These are phyloP conservation scores for Pseudorasbora parva DNA, from an alignment of 2,113 vertebrate genomes.

Conservation along the genomic window DNA sequence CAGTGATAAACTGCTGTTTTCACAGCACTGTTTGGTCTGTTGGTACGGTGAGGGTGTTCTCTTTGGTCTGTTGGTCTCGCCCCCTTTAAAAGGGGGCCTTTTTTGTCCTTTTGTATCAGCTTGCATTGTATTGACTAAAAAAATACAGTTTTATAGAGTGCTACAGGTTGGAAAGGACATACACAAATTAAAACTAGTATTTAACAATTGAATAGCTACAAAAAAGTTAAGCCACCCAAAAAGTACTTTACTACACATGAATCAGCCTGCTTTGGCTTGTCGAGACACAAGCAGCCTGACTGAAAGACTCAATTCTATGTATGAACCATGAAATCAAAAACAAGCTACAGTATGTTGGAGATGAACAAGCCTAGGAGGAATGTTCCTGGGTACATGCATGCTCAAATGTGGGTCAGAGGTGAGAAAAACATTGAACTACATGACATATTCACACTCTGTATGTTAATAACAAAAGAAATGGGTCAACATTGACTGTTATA, in stretches of 20 bases:
- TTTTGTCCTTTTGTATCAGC: background rate
- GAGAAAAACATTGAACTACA: conserved; percentile 12
- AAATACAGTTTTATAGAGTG: background rate
- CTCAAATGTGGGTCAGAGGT: conserved; percentile 47
- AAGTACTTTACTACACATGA: background rate
- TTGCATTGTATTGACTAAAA: background rate
- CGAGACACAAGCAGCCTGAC: background rate
- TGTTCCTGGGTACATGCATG: background rate
- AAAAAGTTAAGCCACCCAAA: background rate
- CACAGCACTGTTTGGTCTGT: too few relatives aligned
- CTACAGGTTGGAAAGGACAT: background rate
- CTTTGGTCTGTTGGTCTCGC: too few relatives aligned
- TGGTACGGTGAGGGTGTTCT: too few relatives aligned
- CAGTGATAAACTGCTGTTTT: too few relatives aligned
- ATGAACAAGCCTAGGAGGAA: conserved; percentile 6
- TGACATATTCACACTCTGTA: background rate
- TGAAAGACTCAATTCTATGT: background rate
- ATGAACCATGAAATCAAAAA: background rate
- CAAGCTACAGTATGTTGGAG: conserved; percentile 13
- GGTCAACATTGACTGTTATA: conserved; percentile 22
- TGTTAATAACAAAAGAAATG: conserved; percentile 45
- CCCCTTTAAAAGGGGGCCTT: background rate
- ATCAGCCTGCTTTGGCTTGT: conserved; percentile 7
- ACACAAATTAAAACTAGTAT: background rate
- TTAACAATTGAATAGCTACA: background rate